A percentile compares a stretch with the other conserved stretches of the same genome.
phyloP scores from a whole-genome alignment of 2,797 vertebrate species.

The Ceyx erithaca region DNA sequence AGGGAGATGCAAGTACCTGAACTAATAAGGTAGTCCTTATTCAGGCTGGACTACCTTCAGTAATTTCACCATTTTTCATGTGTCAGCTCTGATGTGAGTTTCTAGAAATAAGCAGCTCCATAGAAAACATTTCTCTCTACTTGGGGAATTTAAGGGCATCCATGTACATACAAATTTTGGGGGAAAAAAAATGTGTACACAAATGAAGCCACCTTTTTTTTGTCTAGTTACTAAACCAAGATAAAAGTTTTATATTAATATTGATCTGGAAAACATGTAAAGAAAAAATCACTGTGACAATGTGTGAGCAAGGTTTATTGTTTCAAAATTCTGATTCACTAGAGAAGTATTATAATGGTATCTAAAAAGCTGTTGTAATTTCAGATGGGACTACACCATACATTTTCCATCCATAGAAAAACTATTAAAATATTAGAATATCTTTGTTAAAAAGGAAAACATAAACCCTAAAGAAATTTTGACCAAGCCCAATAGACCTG shows the following conservation, averaged over 20 bases:
- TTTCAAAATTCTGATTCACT: slow-evolving; percentile 48
- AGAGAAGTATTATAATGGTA: neutral
- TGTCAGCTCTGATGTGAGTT: slow-evolving; percentile 92
- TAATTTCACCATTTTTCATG: slow-evolving; percentile 98
- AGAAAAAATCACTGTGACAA: slow-evolving; percentile 58
- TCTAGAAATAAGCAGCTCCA: slow-evolving; percentile 81
- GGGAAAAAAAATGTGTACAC: slow-evolving; percentile 53
- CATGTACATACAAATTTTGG: slow-evolving; percentile 77
- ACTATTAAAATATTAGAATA: neutral
- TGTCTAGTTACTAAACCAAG: slow-evolving; percentile 76
- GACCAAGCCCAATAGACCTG: neutral
- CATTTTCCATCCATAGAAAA: slow-evolving; percentile 15
- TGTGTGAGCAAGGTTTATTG: slow-evolving; percentile 40
- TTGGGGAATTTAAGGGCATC: slow-evolving; percentile 83
- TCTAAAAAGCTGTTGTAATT: slow-evolving; percentile 34
- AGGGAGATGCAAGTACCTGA: slow-evolving; percentile 95
- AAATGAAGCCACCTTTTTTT: slow-evolving; percentile 70
- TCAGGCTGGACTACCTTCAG: slow-evolving; percentile 89
- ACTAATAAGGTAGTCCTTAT: slow-evolving; percentile 97
- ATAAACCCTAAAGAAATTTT: neutral
- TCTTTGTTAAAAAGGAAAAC: neutral
- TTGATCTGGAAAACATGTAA: slow-evolving; percentile 69
- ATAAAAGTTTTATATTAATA: slow-evolving; percentile 69
- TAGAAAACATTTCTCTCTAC: slow-evolving; percentile 83
- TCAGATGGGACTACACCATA: neutral